Evolutionary conservation across 2,113 vertebrate species (phyloP).

Genomic region (Poecile atricapillus): DNA sequence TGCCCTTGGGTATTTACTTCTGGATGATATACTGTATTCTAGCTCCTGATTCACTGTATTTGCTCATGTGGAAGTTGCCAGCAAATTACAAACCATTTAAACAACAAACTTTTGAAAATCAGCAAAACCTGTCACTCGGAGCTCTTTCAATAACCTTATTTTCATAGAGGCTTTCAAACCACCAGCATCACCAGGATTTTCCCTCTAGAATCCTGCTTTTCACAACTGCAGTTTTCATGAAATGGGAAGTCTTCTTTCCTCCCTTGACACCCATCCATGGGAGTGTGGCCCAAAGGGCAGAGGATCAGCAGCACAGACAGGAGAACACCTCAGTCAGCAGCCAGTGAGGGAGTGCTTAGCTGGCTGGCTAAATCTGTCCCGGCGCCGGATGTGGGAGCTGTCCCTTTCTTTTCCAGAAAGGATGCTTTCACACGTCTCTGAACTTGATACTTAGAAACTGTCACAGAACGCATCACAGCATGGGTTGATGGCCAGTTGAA

Average conservation of each 20-base stretch:
- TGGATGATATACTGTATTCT: neutral
- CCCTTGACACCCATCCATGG: rapidly evolving
- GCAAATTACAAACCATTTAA: neutral
- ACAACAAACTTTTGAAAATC: neutral
- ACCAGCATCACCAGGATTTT: neutral
- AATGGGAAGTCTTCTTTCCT: neutral
- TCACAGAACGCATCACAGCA: neutral
- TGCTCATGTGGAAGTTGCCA: neutral
- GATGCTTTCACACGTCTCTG: neutral
- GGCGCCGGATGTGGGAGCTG: neutral
- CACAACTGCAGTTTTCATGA: neutral
- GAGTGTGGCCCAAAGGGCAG: neutral
- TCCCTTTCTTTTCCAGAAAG: neutral
- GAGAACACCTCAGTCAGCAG: constrained; percentile 19
- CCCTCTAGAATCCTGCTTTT: neutral
- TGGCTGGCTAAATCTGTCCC: neutral
- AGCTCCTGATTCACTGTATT: neutral
- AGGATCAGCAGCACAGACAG: neutral
- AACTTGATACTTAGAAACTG: neutral
- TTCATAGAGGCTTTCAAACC: neutral
- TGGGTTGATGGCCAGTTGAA: neutral
- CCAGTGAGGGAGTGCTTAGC: neutral
- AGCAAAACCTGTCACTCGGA: neutral
- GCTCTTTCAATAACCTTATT: neutral
- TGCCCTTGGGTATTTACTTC: neutral